These are phyloP conservation scores for Semnopithecus entellus DNA, from an alignment of 2,113 vertebrate species.

Conservation along the genomic window DNA sequence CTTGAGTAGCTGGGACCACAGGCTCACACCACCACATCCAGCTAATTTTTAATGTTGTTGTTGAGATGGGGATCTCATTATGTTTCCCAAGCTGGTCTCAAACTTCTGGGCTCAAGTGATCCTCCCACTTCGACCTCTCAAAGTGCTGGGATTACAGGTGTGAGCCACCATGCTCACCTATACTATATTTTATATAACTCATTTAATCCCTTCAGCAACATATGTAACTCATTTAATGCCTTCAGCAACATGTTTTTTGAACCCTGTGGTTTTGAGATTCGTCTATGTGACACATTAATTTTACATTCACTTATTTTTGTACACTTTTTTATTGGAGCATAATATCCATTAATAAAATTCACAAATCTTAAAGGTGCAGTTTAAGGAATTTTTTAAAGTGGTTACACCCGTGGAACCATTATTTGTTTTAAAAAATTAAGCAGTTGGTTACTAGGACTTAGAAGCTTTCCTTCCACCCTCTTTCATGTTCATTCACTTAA, in stretches of 20 bases:
- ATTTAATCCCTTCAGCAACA: background rate
- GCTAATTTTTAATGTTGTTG: background rate
- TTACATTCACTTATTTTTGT: background rate
- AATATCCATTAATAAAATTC: background rate
- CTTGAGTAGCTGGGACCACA: too few species aligned
- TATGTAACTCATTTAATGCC: background rate
- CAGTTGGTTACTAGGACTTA: background rate
- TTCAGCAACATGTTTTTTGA: background rate
- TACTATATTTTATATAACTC: background rate
- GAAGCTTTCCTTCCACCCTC: background rate
- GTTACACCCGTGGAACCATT: background rate
- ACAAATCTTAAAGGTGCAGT: background rate
- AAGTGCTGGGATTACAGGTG: background rate
- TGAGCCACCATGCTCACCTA: background rate
- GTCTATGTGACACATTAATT: fast-evolving
- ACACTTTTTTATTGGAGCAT: background rate
- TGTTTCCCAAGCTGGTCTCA: background rate
- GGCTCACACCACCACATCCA: too few species aligned
- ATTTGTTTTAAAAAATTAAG: background rate
- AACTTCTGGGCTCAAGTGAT: background rate
- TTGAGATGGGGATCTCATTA: background rate
- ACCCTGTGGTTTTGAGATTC: background rate
- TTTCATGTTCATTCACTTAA: background rate
- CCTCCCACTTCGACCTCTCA: background rate
- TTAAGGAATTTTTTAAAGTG: background rate